Evolutionary conservation across 2,888 invertebrate genomes (phyloP).

Genomic region (Gymnocheta viridis): DNA sequence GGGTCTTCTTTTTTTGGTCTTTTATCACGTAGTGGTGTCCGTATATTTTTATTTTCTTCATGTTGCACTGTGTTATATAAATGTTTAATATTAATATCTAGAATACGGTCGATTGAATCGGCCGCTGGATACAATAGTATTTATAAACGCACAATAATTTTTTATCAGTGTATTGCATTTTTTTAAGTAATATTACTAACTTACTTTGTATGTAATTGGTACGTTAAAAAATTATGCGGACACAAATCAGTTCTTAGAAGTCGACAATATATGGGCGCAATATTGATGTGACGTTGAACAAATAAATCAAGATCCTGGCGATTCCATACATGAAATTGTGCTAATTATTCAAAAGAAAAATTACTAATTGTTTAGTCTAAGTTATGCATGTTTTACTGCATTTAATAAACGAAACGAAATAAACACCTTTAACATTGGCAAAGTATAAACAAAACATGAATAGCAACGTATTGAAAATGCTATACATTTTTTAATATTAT

Average conservation of each 20-base stretch:
- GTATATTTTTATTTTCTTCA: too few species aligned
- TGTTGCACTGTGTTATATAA: too few species aligned
- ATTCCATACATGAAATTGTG: constrained; percentile 42
- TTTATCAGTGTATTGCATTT: too few species aligned
- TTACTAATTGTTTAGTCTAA: background rate
- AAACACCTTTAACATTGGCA: constrained; percentile 26
- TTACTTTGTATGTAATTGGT: constrained; percentile 75
- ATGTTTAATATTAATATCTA: too few species aligned
- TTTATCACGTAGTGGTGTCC: too few species aligned
- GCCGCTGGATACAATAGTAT: too few species aligned
- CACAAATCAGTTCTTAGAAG: constrained; percentile 74
- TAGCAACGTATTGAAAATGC: background rate
- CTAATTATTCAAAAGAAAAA: constrained; percentile 21
- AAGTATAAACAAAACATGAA: constrained; percentile 4
- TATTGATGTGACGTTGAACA: constrained; percentile 72
- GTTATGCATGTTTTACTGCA: background rate
- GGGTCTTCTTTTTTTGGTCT: too few species aligned
- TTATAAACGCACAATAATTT: too few species aligned
- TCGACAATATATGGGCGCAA: constrained; percentile 77
- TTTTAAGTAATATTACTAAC: too few species aligned
- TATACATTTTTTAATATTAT: background rate
- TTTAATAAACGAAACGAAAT: background rate
- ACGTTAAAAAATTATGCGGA: constrained; percentile 74
- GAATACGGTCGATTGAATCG: too few species aligned
- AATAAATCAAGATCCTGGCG: constrained; percentile 56